Evolutionary conservation across 2,888 invertebrate species (phyloP), one percentile per base, ranked within the genome.

Genomic region (Macroteleia sp.): DNA sequence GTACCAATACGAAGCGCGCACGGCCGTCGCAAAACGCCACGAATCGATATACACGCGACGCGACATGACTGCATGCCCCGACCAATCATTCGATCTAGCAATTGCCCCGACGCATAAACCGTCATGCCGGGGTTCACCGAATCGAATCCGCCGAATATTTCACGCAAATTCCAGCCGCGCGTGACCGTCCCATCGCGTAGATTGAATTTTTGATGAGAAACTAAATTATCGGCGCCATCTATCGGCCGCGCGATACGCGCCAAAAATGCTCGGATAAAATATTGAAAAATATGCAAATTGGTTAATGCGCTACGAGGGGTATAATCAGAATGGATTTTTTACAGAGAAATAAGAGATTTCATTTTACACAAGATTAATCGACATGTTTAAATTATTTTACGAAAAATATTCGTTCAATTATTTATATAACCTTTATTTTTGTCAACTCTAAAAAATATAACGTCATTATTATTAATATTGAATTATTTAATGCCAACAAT

Each of bases 61-160:
- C 70, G 66, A 54, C 50, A 22, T 64, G 64, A 74, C 50, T 66
- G 54, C 54, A 61, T 48, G 20, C 30, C 36, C 32, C 71, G 52
- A 64, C 70, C 79, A 75, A 79, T 75, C 79, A 75, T 75, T 66
- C 59, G 74, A 74, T 74, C 75, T 75, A 66, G 56, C 66, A 69
- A 74, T 78, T 78, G 64, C 41, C 69, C 46, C 66, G 61, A 50
- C 56, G 39, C 73, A 67, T 67, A 74, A 74, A 69, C 69, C 69
- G 73, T 74, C 74, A 44, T 62, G 61, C 34, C 54, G 39, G 34
- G 56, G 16, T 50, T 44, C 62, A 34, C 64, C 74, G 52, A 69
- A 62, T 69, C 78, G 66, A 70, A 67, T 67, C 61, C 71, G 32
- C 48, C 70, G 61, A 78, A 78, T 78, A 78, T 78, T 78, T 74